Evolutionary conservation across 2,888 invertebrate genomes (phyloP).

Genomic region (Parasteatoda lunata): DNA sequence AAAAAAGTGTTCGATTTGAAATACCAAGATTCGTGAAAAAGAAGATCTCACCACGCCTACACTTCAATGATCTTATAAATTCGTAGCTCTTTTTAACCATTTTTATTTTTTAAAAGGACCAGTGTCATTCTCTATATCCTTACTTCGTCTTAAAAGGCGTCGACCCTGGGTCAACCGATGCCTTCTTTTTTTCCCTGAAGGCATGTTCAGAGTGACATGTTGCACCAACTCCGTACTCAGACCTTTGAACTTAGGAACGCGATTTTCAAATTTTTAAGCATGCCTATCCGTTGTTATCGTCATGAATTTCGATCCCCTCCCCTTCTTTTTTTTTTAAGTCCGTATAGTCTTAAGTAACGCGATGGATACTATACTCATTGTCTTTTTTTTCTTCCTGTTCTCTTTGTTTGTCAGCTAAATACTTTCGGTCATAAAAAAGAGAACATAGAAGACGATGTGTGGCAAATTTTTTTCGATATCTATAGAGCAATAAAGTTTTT

Average conservation of each 20-base stretch:
- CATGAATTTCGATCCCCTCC: neutral
- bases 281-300: neutral
- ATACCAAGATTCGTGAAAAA: neutral
- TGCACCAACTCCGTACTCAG: slow-evolving; percentile 54
- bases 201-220: slow-evolving; percentile 47
- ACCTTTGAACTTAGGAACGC: slow-evolving; percentile 47
- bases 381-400: neutral
- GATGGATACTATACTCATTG: neutral
- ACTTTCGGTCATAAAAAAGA: neutral
- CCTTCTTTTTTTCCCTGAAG: neutral
- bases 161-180: slow-evolving; percentile 10
- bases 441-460: neutral
- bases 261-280: slow-evolving; percentile 3
- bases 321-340: neutral
- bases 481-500: neutral
- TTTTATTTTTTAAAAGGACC: neutral
- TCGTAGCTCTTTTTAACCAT: neutral
- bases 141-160: slow-evolving; percentile 14
- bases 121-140: slow-evolving; percentile 7
- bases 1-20: slow-evolving; percentile 9
- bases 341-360: neutral
- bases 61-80: slow-evolving; percentile 27
- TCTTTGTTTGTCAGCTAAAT: neutral
- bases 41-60: slow-evolving; percentile 51
- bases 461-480: neutral